A percentile compares a stretch with the other conserved stretches of the same genome.
Conservation (phyloP, 2,797 vertebrate species). For the Chiloscyllium punctatum region DNA sequence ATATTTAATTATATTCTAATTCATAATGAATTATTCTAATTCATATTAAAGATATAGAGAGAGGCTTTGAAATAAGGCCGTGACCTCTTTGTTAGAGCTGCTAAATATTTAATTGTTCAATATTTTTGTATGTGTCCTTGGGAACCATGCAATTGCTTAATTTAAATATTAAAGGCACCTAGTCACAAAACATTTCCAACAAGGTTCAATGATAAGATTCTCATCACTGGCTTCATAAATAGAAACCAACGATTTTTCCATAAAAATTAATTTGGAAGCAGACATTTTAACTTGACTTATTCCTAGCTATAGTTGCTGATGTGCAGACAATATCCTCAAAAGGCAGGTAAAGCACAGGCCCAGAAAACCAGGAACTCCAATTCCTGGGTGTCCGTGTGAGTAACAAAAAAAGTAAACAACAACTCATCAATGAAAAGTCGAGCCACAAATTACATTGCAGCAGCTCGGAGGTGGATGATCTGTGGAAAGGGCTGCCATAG, state of each 20-base stretch:
- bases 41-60: not conserved
- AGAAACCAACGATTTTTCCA: slow-evolving; percentile 10
- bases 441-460: not conserved
- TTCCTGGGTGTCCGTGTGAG: not conserved
- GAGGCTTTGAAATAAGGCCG: not conserved
- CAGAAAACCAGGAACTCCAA: not conserved
- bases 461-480: not conserved
- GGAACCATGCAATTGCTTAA: not conserved
- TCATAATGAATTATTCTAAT: no score
- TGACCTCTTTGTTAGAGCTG: not conserved
- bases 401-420: not conserved
- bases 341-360: not conserved
- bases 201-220: not conserved
- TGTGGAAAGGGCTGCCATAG: no score
- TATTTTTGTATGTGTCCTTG: not conserved
- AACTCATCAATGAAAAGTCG: not conserved
- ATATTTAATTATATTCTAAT: slow-evolving; percentile 14
- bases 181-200: not conserved
- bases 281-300: not conserved
- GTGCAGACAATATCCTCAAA: not conserved
- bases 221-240: not conserved
- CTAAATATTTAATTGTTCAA: slow-evolving; percentile 20
- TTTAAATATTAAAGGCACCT: not conserved
- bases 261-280: not conserved
- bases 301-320: not conserved